Percentiles rank a stretch among this genome's conserved stretches.
These are phyloP conservation scores for Polypedilum vanderplanki DNA, from an alignment of 1,140 invertebrate genomes.

Conservation along the genomic window DNA sequence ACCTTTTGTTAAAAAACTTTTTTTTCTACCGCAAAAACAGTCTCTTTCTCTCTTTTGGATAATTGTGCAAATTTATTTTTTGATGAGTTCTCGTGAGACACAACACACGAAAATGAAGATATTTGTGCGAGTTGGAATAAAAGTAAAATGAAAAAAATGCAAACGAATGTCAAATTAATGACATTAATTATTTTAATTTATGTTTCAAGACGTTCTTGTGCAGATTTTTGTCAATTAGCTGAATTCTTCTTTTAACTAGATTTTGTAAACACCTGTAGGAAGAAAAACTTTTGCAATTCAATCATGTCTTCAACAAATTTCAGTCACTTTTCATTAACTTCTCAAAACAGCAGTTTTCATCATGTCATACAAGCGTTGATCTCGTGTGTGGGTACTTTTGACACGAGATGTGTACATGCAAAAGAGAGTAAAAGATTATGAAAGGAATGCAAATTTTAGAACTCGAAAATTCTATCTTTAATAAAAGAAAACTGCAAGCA, in stretches of 20 bases:
- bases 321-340: conserved; percentile 12
- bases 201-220: background rate
- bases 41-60: background rate
- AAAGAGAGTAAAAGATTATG: background rate
- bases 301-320: conserved; percentile 13
- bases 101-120: background rate
- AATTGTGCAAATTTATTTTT: background rate
- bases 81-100: conserved; percentile 11
- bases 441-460: too few species aligned
- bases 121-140: background rate
- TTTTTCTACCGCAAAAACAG: background rate
- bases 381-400: background rate
- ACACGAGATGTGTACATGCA: background rate
- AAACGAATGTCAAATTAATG: background rate
- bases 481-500: too few species aligned
- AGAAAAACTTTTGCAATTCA: background rate
- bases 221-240: background rate
- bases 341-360: conserved; percentile 1
- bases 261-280: background rate
- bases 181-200: conserved; percentile 27
- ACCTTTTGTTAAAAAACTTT: conserved; percentile 16
- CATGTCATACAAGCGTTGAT: background rate
- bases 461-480: too few species aligned
- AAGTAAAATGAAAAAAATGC: background rate
- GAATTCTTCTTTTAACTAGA: background rate